Conservation (phyloP, 2,797 vertebrate species). For the Bryconaethiops microstoma region DNA sequence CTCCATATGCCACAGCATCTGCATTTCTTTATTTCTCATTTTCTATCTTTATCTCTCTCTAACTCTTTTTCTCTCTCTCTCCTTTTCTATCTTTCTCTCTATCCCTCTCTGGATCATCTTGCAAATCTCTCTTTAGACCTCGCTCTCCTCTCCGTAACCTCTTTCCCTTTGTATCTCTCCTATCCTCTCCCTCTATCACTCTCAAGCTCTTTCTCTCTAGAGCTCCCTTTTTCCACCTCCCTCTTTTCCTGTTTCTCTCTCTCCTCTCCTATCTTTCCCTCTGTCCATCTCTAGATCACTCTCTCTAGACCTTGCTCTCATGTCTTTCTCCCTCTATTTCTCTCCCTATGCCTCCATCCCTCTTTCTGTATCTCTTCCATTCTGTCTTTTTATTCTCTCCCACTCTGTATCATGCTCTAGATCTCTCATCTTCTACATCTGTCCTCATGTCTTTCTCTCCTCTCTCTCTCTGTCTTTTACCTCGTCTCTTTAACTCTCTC, state of each 20-base stretch:
- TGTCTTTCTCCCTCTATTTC: neutral
- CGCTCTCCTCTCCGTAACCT: neutral
- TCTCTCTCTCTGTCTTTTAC: neutral
- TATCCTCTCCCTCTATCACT: neutral
- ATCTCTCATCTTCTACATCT: neutral
- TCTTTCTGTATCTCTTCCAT: neutral
- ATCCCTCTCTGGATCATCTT: neutral
- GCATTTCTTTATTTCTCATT: neutral
- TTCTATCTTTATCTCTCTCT: neutral
- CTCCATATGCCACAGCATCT: neutral
- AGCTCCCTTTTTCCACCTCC: neutral
- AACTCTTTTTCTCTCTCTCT: neutral
- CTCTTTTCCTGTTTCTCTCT: neutral
- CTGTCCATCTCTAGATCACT: neutral
- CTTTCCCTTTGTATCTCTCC: neutral
- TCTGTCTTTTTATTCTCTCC: neutral
- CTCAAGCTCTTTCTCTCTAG: neutral
- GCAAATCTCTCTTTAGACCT: neutral
- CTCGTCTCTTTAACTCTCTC: slow-evolving; percentile 2
- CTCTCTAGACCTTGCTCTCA: neutral
- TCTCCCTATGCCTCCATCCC: neutral
- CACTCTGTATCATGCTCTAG: neutral
- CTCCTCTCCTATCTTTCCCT: neutral
- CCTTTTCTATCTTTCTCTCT: neutral
- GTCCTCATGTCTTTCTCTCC: neutral